Conservation (phyloP, 2,113 vertebrate genomes). For the Pantherophis guttatus region DNA sequence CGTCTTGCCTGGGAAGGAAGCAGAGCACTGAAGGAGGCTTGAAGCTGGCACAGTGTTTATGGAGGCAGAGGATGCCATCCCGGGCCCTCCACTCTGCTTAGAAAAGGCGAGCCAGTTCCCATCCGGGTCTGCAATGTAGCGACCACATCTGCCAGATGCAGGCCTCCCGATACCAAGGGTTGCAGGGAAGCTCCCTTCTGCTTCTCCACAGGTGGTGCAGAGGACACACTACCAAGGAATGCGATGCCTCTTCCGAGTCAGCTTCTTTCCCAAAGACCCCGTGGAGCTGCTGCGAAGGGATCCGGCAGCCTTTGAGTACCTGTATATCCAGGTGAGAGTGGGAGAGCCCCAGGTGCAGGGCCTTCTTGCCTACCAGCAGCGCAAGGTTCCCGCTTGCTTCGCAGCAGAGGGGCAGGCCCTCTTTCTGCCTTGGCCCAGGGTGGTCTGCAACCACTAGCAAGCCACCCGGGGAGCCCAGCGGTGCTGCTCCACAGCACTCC, state of each 20-base stretch:
- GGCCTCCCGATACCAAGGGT: background rate
- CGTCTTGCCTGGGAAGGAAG: background rate
- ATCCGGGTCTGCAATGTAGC: background rate
- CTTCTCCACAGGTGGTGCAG: constrained; percentile 86
- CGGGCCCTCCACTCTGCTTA: background rate
- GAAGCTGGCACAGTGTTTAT: background rate
- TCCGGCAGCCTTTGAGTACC: constrained; percentile 95
- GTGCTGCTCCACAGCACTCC: background rate
- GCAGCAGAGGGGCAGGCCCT: background rate
- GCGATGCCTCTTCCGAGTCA: constrained; percentile 96
- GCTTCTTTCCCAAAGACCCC: constrained; percentile 97
- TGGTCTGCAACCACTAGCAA: background rate
- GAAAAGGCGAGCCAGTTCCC: background rate
- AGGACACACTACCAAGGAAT: constrained; percentile 97
- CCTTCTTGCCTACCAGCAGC: background rate
- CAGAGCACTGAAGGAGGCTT: background rate
- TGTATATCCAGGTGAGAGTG: constrained; percentile 91
- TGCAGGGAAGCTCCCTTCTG: background rate
- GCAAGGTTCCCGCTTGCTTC: background rate
- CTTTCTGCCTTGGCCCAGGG: background rate
- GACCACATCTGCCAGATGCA: background rate
- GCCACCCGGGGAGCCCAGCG: accelerated
- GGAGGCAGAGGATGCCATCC: too few species aligned
- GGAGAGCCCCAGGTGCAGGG: accelerated
- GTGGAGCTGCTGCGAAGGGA: constrained; percentile 89